Conservation (phyloP, 2,113 vertebrate species). For the Paradoxurus hermaphroditus region DNA sequence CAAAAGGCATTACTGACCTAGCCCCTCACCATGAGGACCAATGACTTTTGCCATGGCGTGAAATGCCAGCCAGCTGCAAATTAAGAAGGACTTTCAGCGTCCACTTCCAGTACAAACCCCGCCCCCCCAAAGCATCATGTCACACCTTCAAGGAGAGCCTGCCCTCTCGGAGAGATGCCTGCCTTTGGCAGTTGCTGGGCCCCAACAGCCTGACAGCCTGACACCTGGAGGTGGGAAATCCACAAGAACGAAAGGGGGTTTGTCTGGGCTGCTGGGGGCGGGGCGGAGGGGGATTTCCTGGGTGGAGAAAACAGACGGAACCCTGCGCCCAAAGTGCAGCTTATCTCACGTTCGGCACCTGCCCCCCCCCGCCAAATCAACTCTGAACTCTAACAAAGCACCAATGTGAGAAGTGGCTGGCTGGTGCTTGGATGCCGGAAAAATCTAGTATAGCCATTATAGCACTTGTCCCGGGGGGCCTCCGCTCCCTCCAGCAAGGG, state of each 20-base stretch:
- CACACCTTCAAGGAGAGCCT: neutral
- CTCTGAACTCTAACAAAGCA: neutral
- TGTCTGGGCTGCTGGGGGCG: neutral
- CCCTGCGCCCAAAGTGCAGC: neutral
- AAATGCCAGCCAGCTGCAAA: constrained; percentile 11
- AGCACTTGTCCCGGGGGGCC: no score
- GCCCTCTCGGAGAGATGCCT: neutral
- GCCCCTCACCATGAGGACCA: neutral
- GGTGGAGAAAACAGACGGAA: neutral
- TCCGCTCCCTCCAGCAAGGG: neutral
- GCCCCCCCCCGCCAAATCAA: no score
- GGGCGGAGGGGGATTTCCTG: neutral
- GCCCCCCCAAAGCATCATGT: neutral
- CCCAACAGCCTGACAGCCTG: constrained; percentile 3
- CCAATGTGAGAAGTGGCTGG: neutral
- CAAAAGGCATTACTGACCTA: neutral
- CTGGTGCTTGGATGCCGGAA: neutral
- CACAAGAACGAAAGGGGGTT: constrained; percentile 16
- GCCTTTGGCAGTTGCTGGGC: neutral
- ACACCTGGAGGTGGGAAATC: neutral
- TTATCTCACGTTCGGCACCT: neutral
- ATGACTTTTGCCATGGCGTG: neutral
- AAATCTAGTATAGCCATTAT: neutral
- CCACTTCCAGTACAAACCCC: constrained; percentile 22
- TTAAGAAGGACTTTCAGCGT: neutral